Conservation (phyloP, 2,888 invertebrate genomes). For the Hydraecia micacea region DNA sequence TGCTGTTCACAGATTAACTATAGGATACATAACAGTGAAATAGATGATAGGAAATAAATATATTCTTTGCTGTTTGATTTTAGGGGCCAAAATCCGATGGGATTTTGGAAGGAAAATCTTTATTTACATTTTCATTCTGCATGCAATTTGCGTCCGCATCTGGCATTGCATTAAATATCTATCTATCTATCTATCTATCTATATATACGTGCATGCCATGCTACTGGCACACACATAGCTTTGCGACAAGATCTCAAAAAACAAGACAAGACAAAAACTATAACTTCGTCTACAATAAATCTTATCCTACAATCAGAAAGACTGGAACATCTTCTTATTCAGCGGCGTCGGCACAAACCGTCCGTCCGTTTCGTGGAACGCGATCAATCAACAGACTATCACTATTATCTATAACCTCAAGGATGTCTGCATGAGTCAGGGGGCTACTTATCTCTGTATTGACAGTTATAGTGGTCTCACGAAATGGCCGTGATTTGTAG, state of each 20-base stretch:
- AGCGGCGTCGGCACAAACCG: background rate
- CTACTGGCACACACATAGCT: background rate
- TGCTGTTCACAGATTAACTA: no score
- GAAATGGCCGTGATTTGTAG: slow-evolving; percentile 29
- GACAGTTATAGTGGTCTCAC: slow-evolving; percentile 44
- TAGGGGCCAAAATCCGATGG: background rate
- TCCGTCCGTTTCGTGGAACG: slow-evolving; percentile 25
- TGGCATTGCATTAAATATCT: background rate
- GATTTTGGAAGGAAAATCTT: background rate
- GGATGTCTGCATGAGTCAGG: slow-evolving; percentile 43
- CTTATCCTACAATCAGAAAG: slow-evolving; percentile 16
- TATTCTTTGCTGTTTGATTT: background rate
- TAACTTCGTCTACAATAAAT: background rate
- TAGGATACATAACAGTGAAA: no score
- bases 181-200: no score
- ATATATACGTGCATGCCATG: background rate
- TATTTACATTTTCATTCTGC: background rate
- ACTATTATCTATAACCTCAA: slow-evolving; percentile 28
- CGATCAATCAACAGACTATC: slow-evolving; percentile 52
- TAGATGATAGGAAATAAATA: no score
- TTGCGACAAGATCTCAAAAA: slow-evolving; percentile 10
- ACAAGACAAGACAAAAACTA: slow-evolving; percentile 11
- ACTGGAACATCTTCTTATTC: background rate
- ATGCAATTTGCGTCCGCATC: background rate
- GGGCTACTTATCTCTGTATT: slow-evolving; percentile 34